Conservation (phyloP, 2,888 invertebrate genomes). For the Hypselothyrea guttata region DNA sequence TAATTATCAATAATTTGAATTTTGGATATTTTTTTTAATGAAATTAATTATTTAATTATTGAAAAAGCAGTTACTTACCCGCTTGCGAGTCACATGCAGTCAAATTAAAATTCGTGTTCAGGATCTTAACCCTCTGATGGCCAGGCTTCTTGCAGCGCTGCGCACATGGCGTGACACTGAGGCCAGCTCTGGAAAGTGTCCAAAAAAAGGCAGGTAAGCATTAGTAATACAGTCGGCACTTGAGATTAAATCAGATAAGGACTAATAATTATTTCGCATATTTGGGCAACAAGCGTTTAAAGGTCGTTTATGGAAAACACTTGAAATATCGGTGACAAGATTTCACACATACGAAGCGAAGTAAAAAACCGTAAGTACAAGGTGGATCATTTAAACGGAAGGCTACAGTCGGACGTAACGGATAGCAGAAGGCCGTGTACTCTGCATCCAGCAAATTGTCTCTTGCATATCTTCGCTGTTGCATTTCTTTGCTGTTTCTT, state of each 20-base stretch:
- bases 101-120: constrained; percentile 51
- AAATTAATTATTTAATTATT: no score
- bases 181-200: constrained; percentile 77
- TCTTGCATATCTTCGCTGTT: no score
- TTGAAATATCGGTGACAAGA: constrained; percentile 30
- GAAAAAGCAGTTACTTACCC: constrained; percentile 79
- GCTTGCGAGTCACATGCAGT: constrained; percentile 85
- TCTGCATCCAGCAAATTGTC: no score
- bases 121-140: constrained; percentile 27
- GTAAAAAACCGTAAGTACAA: no score
- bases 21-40: background rate
- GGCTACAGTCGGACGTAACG: no score
- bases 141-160: constrained; percentile 65
- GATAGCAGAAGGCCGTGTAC: no score
- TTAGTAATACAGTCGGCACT: constrained; percentile 17
- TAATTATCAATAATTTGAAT: background rate
- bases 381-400: no score
- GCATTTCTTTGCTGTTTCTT: no score
- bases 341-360: constrained; percentile 12
- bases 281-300: background rate
- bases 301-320: constrained; percentile 20
- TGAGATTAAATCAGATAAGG: constrained; percentile 11
- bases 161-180: constrained; percentile 79
- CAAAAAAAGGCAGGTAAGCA: background rate
- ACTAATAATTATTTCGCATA: constrained; percentile 6